Percentiles rank a stretch among this genome's conserved stretches.
phyloP scores from a whole-genome alignment of 2,888 invertebrate genomes.

The Diplazon laetatorius region DNA sequence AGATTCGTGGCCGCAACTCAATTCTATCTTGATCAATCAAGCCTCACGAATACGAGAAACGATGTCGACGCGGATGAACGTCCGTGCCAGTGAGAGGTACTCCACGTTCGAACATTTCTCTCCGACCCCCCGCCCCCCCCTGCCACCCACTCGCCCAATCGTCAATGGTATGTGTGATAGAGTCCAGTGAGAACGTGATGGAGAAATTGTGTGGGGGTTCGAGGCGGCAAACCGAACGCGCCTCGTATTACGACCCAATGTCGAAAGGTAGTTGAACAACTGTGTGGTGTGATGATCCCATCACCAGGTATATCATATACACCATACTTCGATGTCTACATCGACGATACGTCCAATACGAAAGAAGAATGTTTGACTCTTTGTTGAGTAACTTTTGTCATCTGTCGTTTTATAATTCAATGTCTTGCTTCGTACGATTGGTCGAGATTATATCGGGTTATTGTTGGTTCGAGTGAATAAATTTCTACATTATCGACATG shows the following conservation, averaged over 20 bases:
- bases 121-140: too few relatives aligned
- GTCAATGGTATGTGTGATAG: background rate
- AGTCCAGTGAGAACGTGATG: background rate
- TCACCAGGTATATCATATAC: constrained; percentile 12
- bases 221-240: constrained; percentile 37
- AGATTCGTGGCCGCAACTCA: constrained; percentile 63
- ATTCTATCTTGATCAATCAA: constrained; percentile 69
- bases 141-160: background rate
- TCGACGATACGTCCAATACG: too few relatives aligned
- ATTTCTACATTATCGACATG: too few relatives aligned
- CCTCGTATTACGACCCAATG: constrained; percentile 30
- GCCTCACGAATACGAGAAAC: constrained; percentile 43
- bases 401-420: too few relatives aligned
- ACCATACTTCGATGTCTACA: background rate
- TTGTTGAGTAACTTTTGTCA: too few relatives aligned
- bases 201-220: constrained; percentile 29
- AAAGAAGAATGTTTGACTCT: too few relatives aligned
- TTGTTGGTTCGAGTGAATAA: too few relatives aligned
- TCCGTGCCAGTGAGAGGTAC: constrained; percentile 34
- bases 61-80: constrained; percentile 56
- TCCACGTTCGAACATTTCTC: constrained; percentile 34
- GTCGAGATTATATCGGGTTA: too few relatives aligned
- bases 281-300: constrained; percentile 30
- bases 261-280: constrained; percentile 35
- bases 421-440: too few relatives aligned